Evolutionary conservation across 1,140 invertebrate genomes (phyloP).

Genomic region (Pseudomyrmex sp.): DNA sequence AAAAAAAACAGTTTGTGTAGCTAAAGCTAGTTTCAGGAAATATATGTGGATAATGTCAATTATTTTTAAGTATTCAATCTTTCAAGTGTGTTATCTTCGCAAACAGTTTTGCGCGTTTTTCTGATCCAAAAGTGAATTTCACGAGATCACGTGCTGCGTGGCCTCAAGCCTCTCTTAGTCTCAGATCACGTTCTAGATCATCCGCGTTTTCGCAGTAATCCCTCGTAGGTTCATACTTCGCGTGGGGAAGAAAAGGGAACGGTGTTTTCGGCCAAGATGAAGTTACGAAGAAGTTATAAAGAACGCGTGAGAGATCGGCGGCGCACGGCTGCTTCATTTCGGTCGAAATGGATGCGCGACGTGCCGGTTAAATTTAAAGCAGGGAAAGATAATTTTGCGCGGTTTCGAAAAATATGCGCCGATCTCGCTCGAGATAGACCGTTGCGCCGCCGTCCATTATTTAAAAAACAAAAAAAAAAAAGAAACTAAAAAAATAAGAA

Average conservation of each 20-base stretch:
- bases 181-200: conserved; percentile 22
- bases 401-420: conserved; percentile 14
- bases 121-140: neutral
- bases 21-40: too few species aligned
- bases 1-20: too few species aligned
- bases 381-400: conserved; percentile 25
- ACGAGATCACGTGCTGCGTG: too few species aligned
- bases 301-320: neutral
- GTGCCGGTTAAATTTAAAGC: conserved; percentile 40
- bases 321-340: conserved; percentile 1
- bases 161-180: neutral
- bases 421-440: neutral
- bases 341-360: conserved; percentile 20
- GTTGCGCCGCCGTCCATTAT: neutral
- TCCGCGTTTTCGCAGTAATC: conserved; percentile 8
- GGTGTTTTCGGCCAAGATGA: conserved; percentile 2
- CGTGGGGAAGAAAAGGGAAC: neutral
- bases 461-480: neutral
- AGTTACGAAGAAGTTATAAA: conserved; percentile 35
- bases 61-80: too few species aligned
- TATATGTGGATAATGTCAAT: too few species aligned
- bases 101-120: neutral
- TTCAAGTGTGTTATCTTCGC: neutral
- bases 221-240: neutral
- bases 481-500: too few species aligned